These are phyloP conservation scores for Euglossa dilemma DNA, from an alignment of 1,140 invertebrate genomes.

Conservation along the genomic window DNA sequence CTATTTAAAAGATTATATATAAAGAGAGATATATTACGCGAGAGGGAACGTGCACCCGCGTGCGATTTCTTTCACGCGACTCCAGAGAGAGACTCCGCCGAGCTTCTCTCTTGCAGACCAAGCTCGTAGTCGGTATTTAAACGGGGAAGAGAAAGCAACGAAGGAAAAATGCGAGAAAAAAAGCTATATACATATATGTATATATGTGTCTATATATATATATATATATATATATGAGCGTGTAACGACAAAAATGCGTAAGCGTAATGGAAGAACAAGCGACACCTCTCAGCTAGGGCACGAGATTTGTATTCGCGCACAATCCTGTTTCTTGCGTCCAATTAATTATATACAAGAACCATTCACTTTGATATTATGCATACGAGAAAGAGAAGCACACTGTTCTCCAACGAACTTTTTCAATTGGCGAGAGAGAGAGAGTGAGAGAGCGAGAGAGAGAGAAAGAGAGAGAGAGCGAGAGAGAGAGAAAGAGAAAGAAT, in stretches of 20 bases:
- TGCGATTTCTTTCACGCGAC: slow-evolving; percentile 19
- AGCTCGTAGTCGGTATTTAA: slow-evolving; percentile 20
- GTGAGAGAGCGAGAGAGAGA: too few relatives aligned
- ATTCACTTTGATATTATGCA: slow-evolving; percentile 26
- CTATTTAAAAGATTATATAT: slow-evolving; percentile 56
- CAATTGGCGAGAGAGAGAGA: too few relatives aligned
- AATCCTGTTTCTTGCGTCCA: slow-evolving; percentile 38
- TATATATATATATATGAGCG: neutral
- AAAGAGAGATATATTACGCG: slow-evolving; percentile 53
- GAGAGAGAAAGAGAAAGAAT: too few relatives aligned
- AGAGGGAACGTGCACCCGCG: slow-evolving; percentile 47
- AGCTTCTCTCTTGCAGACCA: slow-evolving; percentile 1
- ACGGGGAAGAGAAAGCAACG: neutral
- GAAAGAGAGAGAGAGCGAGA: too few relatives aligned
- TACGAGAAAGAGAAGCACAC: too few relatives aligned
- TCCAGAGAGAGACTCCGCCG: neutral
- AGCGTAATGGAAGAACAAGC: neutral
- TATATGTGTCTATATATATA: neutral
- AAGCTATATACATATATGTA: neutral
- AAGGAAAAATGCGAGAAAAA: neutral
- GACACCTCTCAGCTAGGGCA: neutral
- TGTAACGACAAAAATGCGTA: neutral
- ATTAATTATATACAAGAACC: neutral
- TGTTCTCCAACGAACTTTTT: neutral
- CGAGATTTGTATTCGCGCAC: slow-evolving; percentile 20